Conservation (phyloP, 2,888 invertebrate genomes). For the Aspidiotus rigidus region DNA sequence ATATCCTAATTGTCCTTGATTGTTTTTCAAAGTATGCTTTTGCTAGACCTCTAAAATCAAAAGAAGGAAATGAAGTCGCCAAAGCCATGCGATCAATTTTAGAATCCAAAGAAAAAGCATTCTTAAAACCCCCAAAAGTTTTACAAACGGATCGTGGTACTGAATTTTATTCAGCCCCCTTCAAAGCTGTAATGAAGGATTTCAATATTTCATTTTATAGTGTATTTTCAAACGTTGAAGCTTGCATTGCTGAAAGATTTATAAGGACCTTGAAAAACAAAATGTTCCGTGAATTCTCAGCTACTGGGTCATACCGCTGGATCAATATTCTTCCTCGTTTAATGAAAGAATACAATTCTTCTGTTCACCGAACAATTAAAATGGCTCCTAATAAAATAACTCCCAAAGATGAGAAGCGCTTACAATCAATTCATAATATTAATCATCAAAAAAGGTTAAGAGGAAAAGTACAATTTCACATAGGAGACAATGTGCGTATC, state of each 20-base stretch:
- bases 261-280: constrained; percentile 38
- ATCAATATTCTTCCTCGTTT: constrained; percentile 37
- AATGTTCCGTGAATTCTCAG: constrained; percentile 36
- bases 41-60: neutral
- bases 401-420: neutral
- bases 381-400: neutral
- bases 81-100: constrained; percentile 6
- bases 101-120: neutral
- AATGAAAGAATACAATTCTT: constrained; percentile 29
- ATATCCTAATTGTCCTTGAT: constrained; percentile 8
- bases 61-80: neutral
- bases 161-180: constrained; percentile 39
- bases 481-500: constrained; percentile 41
- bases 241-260: constrained; percentile 40
- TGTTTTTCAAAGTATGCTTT: neutral
- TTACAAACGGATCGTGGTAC: constrained; percentile 40
- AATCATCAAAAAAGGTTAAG: neutral
- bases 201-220: neutral
- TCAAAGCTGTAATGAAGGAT: neutral
- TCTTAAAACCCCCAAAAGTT: constrained; percentile 36
- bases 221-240: constrained; percentile 38
- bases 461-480: constrained; percentile 37
- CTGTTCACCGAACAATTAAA: constrained; percentile 4
- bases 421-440: neutral
- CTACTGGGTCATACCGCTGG: constrained; percentile 37